Percentiles rank a stretch among this genome's conserved stretches.
Evolutionary conservation across 2,113 vertebrate genomes (phyloP).

Genomic region (Oreotrochilus melanogaster): DNA sequence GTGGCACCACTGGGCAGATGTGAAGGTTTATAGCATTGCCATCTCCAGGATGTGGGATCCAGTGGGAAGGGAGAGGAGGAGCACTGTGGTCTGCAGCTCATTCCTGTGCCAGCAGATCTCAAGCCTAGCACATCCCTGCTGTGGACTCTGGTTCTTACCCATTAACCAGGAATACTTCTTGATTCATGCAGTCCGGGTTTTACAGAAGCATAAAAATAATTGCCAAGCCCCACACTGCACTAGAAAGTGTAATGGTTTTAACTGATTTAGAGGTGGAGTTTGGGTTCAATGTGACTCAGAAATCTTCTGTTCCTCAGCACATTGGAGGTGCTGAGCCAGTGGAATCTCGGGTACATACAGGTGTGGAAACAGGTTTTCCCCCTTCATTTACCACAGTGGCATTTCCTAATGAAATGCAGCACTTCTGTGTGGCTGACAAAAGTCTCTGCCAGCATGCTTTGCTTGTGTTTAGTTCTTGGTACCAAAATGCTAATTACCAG

Average conservation of each 20-base stretch:
- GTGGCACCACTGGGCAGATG: background rate
- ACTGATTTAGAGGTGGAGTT: background rate
- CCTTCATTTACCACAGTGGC: background rate
- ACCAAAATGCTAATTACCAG: background rate
- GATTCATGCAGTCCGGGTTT: background rate
- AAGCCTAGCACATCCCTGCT: background rate
- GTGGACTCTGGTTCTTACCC: background rate
- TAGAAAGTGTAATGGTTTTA: background rate
- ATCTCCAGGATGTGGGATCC: background rate
- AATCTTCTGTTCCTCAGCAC: background rate
- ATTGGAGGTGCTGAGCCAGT: background rate
- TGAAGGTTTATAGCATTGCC: rapidly evolving
- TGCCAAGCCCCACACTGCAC: background rate
- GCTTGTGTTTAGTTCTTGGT: background rate
- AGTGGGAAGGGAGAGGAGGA: background rate
- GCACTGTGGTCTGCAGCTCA: background rate
- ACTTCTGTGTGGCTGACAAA: background rate
- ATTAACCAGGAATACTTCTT: background rate
- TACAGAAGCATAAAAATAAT: background rate
- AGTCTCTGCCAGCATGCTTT: background rate
- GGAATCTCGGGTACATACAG: background rate
- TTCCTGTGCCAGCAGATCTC: background rate
- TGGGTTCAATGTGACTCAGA: background rate
- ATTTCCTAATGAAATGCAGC: background rate
- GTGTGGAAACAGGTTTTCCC: background rate